Conservation (phyloP, 1,140 invertebrate genomes). For the Phymastichus coffea region DNA sequence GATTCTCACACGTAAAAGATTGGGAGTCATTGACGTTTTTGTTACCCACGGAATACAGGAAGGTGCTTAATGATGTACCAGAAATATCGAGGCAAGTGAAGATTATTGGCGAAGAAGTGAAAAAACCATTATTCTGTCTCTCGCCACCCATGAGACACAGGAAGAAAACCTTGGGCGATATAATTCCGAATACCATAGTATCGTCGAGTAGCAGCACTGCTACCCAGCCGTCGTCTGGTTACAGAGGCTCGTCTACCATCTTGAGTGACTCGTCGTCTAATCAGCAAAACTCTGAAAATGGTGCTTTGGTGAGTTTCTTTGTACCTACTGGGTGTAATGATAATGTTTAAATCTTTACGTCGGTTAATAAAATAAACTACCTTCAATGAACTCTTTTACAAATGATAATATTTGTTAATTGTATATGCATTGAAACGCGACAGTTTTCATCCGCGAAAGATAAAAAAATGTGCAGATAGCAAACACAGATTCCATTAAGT, state of each 20-base stretch:
- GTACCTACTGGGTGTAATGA: no score
- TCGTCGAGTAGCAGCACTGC: constrained; percentile 69
- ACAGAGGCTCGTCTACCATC: constrained; percentile 81
- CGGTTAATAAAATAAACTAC: no score
- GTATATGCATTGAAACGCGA: no score
- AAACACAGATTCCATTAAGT: no score
- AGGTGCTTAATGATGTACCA: constrained; percentile 72
- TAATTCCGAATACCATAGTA: constrained; percentile 51
- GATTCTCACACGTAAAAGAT: constrained; percentile 81
- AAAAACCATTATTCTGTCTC: constrained; percentile 68
- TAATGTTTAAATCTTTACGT: no score
- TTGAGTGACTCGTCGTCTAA: constrained; percentile 73
- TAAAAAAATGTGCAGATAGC: background rate
- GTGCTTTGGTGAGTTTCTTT: constrained; percentile 3
- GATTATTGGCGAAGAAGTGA: constrained; percentile 55
- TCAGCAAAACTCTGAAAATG: constrained; percentile 50
- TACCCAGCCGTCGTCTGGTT: constrained; percentile 79
- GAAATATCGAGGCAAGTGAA: constrained; percentile 68
- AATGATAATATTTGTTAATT: background rate
- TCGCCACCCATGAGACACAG: constrained; percentile 61
- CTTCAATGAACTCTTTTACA: no score
- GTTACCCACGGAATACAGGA: constrained; percentile 76
- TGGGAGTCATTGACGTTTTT: constrained; percentile 89
- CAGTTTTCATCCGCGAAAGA: no score
- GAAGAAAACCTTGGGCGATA: constrained; percentile 51